Evolutionary conservation across 2,797 vertebrate genomes (phyloP).

Genomic region (Loriculus beryllinus): DNA sequence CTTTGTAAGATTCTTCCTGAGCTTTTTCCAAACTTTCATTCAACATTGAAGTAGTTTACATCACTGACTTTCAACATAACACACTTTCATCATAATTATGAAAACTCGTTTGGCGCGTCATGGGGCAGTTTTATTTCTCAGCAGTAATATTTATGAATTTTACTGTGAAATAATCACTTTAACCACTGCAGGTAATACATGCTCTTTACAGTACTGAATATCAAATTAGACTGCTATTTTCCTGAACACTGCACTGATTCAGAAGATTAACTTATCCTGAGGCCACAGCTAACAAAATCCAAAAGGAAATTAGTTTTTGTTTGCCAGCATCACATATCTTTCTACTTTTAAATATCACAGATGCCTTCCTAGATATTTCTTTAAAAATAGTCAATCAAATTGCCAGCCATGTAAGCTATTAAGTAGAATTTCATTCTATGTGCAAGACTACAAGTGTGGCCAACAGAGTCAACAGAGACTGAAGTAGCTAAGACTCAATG

Average conservation of each 20-base stretch:
- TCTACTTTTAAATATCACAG: background rate
- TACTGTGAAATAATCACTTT: background rate
- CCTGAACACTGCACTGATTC: background rate
- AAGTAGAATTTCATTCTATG: background rate
- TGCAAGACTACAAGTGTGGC: background rate
- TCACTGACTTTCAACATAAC: background rate
- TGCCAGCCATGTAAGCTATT: background rate
- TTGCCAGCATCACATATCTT: background rate
- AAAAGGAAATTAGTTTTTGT: background rate
- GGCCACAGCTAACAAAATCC: background rate
- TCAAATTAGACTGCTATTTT: background rate
- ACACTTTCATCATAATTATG: background rate
- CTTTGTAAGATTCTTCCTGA: background rate
- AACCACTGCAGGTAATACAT: background rate
- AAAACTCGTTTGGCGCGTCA: background rate
- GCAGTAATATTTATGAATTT: background rate
- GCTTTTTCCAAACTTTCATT: background rate
- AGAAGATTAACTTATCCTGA: background rate
- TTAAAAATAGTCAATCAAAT: background rate
- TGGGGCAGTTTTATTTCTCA: background rate
- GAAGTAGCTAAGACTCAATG: background rate
- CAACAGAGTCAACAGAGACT: background rate
- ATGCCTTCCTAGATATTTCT: background rate
- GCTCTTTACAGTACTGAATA: background rate
- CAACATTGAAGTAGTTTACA: background rate